Evolutionary conservation across 2,888 invertebrate genomes (phyloP).

Genomic region (Nomada fabriciana): DNA sequence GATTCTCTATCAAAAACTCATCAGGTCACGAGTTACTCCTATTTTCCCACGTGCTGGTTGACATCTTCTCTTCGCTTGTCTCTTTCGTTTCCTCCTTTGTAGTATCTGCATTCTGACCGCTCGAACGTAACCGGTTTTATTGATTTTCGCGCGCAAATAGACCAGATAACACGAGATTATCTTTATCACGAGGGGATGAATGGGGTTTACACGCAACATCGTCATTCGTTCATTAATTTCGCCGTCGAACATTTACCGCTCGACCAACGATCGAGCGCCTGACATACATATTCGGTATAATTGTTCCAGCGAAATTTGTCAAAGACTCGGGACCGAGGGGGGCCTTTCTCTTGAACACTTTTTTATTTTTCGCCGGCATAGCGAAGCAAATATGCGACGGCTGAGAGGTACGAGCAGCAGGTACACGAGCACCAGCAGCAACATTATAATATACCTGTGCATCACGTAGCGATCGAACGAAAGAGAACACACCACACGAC

Average conservation of each 20-base stretch:
- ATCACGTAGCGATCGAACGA: conserved; percentile 48
- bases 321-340: neutral
- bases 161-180: neutral
- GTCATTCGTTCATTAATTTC: neutral
- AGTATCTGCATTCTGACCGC: conserved; percentile 21
- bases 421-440: conserved; percentile 41
- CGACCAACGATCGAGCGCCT: neutral
- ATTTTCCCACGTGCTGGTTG: conserved; percentile 15
- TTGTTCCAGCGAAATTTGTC: conserved; percentile 3
- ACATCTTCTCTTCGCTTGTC: conserved; percentile 24
- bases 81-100: conserved; percentile 6
- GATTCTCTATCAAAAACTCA: neutral
- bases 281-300: neutral
- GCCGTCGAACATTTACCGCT: conserved; percentile 14
- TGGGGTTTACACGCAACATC: conserved; percentile 19
- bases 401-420: conserved; percentile 25
- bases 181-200: neutral
- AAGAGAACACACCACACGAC: conserved; percentile 50
- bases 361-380: conserved; percentile 1
- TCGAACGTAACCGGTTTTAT: neutral
- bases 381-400: conserved; percentile 7
- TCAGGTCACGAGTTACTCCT: conserved; percentile 5
- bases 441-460: conserved; percentile 34
- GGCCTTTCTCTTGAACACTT: neutral
- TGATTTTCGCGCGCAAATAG: neutral